Conservation (phyloP, 1,140 invertebrate species). For the Achatina immaculata region DNA sequence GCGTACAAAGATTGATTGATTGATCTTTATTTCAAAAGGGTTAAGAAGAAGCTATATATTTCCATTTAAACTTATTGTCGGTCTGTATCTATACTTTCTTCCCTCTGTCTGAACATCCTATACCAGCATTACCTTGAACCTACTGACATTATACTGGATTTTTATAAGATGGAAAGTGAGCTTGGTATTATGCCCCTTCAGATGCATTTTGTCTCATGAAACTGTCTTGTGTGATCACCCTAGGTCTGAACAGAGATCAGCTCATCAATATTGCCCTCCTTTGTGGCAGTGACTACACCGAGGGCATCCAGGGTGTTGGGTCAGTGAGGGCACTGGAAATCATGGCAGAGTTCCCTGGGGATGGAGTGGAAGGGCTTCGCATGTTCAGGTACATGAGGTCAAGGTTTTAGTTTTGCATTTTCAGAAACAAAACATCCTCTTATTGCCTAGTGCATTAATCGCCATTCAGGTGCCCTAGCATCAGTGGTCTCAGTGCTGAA, state of each 20-base stretch:
- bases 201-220: too few species aligned
- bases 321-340: constrained; percentile 97
- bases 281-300: constrained; percentile 98
- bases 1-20: too few species aligned
- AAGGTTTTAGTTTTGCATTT: background rate
- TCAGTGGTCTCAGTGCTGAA: background rate
- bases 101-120: too few species aligned
- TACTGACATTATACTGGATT: too few species aligned
- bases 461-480: background rate
- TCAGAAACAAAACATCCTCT: background rate
- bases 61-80: too few species aligned
- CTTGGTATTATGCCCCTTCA: too few species aligned
- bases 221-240: background rate
- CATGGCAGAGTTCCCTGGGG: constrained; percentile 79
- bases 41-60: too few species aligned
- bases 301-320: constrained; percentile 90
- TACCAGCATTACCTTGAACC: too few species aligned
- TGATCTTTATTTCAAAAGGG: too few species aligned
- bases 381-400: constrained; percentile 65
- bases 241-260: constrained; percentile 73
- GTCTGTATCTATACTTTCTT: too few species aligned
- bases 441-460: background rate
- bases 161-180: too few species aligned
- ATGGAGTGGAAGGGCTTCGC: constrained; percentile 72
- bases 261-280: constrained; percentile 91